Conservation (phyloP, 2,888 invertebrate species). For the Andrena trimmerana region DNA sequence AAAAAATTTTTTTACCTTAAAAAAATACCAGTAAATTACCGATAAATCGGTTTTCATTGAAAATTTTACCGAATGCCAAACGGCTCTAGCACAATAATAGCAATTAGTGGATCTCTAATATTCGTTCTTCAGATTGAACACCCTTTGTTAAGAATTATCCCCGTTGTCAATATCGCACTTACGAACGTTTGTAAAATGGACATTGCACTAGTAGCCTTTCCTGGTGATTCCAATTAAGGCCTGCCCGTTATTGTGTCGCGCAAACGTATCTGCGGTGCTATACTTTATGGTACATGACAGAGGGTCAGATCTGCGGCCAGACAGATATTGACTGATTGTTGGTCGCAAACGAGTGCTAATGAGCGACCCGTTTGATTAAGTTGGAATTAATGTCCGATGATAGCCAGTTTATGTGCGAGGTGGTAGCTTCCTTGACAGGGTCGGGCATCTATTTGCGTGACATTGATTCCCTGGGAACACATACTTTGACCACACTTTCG, state of each 20-base stretch:
- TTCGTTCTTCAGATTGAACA: no score
- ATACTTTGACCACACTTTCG: conserved; percentile 6
- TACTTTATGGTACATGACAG: conserved; percentile 12
- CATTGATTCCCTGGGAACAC: conserved; percentile 10
- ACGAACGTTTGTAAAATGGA: conserved; percentile 5
- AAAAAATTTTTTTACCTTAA: no score
- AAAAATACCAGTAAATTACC: no score
- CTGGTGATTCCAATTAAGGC: conserved; percentile 38
- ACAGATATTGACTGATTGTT: conserved; percentile 32
- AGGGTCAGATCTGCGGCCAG: conserved; percentile 9
- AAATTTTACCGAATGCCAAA: no score
- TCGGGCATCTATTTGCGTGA: conserved; percentile 27
- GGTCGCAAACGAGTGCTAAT: conserved; percentile 34
- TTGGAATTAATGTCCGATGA: conserved; percentile 40
- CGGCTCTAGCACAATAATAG: no score
- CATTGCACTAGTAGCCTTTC: conserved; percentile 15
- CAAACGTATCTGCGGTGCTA: conserved; percentile 10
- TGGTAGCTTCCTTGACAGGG: conserved; percentile 10
- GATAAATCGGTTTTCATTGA: no score
- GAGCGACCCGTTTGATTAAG: conserved; percentile 42
- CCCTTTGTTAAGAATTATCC: no score
- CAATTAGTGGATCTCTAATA: no score
- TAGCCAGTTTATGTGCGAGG: neutral
- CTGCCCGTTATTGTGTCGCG: conserved; percentile 20
- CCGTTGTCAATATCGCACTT: neutral